Conservation (phyloP, 2,113 vertebrate genomes). For the Gnathonemus longibarbis region DNA sequence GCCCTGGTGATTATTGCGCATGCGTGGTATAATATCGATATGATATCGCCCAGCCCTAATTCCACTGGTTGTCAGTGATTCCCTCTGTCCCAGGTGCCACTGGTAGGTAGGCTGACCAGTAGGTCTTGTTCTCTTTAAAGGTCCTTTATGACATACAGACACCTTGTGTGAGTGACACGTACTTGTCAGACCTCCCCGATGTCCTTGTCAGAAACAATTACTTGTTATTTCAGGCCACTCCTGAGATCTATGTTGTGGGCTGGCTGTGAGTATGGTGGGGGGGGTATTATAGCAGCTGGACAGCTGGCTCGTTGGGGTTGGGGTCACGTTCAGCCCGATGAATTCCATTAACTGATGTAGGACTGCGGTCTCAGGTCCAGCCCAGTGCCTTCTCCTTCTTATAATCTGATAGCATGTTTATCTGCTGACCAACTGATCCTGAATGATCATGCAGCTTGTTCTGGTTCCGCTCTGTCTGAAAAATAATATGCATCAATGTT, state of each 20-base stretch:
- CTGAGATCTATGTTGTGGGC: not conserved
- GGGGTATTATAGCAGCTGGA: not conserved
- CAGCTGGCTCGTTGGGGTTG: not conserved
- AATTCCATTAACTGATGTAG: not conserved
- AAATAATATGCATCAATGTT: not conserved
- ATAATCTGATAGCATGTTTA: not conserved
- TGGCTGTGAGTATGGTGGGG: not conserved
- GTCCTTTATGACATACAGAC: not conserved
- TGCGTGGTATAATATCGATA: no score
- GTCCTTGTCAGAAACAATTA: not conserved
- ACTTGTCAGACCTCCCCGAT: not conserved
- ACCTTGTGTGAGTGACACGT: not conserved
- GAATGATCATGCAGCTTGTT: not conserved
- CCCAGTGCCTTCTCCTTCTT: not conserved
- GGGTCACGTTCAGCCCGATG: not conserved
- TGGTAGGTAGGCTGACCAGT: not conserved
- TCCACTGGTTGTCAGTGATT: not conserved
- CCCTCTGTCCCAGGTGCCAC: not conserved
- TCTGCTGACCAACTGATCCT: not conserved
- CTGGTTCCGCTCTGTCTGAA: not conserved
- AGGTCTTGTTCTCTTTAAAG: not conserved
- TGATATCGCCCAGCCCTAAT: not conserved
- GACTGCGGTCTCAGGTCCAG: no score
- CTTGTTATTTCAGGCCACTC: not conserved
- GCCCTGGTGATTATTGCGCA: no score